Evolutionary conservation across 2,797 vertebrate species (phyloP).

Genomic region (Ctenochaetus hawaiiensis): DNA sequence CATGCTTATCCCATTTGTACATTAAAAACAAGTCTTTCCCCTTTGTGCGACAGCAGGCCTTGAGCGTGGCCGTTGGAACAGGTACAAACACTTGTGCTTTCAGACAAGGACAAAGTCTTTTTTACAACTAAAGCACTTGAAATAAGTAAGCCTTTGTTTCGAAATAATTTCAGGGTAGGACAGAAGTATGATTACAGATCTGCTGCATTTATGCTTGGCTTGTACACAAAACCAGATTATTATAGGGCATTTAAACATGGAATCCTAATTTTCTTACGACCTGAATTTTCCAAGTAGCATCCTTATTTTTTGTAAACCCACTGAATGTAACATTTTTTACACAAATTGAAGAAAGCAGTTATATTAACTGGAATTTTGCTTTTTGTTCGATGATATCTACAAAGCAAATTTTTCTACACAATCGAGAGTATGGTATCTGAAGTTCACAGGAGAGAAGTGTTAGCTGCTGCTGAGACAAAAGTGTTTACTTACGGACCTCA

Average conservation of each 20-base stretch:
- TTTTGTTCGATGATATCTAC: conserved; percentile 46
- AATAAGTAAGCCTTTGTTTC: neutral
- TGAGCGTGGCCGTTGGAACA: conserved; percentile 8
- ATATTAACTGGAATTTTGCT: conserved; percentile 21
- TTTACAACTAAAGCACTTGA: neutral
- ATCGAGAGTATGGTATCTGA: conserved; percentile 33
- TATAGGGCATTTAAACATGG: neutral
- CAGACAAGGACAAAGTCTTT: neutral
- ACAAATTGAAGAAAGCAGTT: conserved; percentile 40
- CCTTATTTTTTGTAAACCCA: neutral
- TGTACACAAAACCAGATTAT: neutral
- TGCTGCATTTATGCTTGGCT: neutral
- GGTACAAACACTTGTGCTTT: conserved; percentile 15
- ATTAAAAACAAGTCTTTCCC: neutral
- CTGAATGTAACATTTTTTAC: neutral
- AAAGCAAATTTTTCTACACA: conserved; percentile 27
- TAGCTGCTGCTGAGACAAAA: conserved; percentile 68
- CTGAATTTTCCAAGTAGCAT: neutral
- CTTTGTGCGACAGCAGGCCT: neutral
- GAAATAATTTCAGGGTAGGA: neutral
- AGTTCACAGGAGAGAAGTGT: conserved; percentile 57
- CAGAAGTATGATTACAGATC: neutral
- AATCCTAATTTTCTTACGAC: neutral
- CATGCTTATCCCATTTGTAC: neutral
- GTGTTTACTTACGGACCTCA: conserved; percentile 83